Conservation (phyloP, 2,113 vertebrate genomes). For the Paralichthys olivaceus region DNA sequence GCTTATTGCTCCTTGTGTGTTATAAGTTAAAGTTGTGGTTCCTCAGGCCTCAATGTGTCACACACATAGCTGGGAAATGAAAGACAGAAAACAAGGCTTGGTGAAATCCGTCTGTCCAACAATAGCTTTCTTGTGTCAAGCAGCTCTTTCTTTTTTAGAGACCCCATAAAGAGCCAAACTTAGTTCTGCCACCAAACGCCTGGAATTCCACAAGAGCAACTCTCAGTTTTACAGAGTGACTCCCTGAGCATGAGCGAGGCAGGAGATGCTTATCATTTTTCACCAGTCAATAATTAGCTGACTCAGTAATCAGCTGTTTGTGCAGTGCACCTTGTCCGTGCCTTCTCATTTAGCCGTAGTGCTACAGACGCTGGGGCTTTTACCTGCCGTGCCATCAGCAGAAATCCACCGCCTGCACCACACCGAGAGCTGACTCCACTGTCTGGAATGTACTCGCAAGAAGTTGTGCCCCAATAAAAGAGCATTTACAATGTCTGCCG, state of each 20-base stretch:
- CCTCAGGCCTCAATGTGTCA: not conserved
- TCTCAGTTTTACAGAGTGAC: conserved; percentile 46
- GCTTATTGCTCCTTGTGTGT: not conserved
- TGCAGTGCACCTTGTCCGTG: conserved; percentile 26
- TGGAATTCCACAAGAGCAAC: conserved; percentile 55
- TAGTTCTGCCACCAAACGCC: conserved; percentile 44
- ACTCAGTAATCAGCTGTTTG: conserved; percentile 73
- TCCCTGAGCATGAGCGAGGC: conserved; percentile 33
- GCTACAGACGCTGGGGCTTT: conserved; percentile 39
- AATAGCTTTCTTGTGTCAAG: conserved; percentile 50
- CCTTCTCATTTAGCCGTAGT: conserved; percentile 65
- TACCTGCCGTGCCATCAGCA: conserved; percentile 54
- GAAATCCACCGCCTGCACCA: conserved; percentile 26
- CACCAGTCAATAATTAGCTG: conserved; percentile 75
- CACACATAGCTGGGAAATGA: conserved; percentile 13
- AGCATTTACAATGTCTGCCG: conserved; percentile 17
- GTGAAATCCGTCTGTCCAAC: conserved; percentile 34
- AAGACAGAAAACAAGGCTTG: conserved; percentile 27
- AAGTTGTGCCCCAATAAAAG: conserved; percentile 26
- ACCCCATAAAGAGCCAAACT: conserved; percentile 54
- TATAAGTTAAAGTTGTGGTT: conserved; percentile 2
- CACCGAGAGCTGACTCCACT: conserved; percentile 20
- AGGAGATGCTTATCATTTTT: conserved; percentile 64
- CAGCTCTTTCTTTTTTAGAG: conserved; percentile 37
- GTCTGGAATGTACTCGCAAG: conserved; percentile 45